These are phyloP conservation scores for Globodera rostochiensis DNA, from an alignment of 1,140 invertebrate species.

Conservation along the genomic window DNA sequence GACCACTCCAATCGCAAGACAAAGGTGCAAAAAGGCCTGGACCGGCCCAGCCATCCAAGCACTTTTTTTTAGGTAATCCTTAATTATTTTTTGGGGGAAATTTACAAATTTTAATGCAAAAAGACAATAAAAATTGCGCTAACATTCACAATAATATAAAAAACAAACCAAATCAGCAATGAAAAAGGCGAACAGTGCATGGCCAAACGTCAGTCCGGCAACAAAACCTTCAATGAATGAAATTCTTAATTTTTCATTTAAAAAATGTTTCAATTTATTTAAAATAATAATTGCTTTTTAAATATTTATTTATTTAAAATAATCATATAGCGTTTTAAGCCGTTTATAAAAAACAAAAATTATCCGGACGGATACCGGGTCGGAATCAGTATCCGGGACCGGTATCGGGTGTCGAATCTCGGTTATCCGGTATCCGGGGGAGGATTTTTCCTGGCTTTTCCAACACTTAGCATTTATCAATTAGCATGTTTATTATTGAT, in stretches of 20 bases:
- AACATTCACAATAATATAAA: too few species aligned
- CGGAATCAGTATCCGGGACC: too few species aligned
- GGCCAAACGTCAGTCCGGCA: constrained; percentile 23
- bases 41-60: constrained; percentile 6
- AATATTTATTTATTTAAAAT: too few species aligned
- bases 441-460: too few species aligned
- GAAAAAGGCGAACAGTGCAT: constrained; percentile 18
- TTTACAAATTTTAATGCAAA: background rate
- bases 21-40: constrained; percentile 24
- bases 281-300: background rate
- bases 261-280: background rate
- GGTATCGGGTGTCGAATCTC: too few species aligned
- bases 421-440: too few species aligned
- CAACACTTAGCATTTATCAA: too few species aligned
- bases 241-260: background rate
- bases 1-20: constrained; percentile 11
- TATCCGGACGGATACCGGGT: too few species aligned
- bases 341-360: too few species aligned
- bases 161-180: background rate
- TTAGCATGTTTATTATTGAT: too few species aligned
- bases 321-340: too few species aligned
- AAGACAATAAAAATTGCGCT: too few species aligned
- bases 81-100: background rate
- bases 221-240: constrained; percentile 22
- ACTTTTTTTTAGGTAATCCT: background rate